Conservation (phyloP, 2,888 invertebrate genomes). For the Machimus atricapillus region DNA sequence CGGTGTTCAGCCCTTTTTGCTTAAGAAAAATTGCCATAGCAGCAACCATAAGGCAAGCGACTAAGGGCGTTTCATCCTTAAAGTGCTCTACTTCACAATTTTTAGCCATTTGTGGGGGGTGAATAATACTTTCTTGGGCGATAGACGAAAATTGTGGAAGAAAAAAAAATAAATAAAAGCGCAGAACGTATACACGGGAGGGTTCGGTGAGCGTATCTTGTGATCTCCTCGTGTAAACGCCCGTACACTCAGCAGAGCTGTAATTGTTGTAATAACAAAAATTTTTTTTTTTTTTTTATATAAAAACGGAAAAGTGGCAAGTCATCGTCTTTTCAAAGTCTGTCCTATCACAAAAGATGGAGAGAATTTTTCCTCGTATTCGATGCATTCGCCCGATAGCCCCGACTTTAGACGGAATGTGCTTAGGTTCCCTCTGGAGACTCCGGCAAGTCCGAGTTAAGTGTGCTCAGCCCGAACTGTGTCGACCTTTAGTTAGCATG, state of each 20-base stretch:
- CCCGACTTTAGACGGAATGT: not conserved
- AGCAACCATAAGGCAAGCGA: not conserved
- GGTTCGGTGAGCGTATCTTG: not conserved
- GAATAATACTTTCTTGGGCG: constrained; percentile 18
- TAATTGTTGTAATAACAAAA: not conserved
- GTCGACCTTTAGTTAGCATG: constrained; percentile 34
- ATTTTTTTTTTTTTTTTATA: not conserved
- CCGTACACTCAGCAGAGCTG: not conserved
- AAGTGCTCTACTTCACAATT: constrained; percentile 17
- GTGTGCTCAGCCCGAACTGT: not conserved
- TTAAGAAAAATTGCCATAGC: not conserved
- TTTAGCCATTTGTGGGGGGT: constrained; percentile 8
- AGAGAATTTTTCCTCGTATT: constrained; percentile 31
- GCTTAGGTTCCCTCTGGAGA: not conserved
- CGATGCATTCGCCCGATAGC: constrained; percentile 26
- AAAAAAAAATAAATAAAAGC: not conserved
- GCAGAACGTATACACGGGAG: not conserved
- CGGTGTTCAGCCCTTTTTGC: not conserved
- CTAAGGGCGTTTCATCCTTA: constrained; percentile 7
- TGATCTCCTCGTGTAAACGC: not conserved
- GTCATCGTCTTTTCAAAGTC: constrained; percentile 36
- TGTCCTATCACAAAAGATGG: constrained; percentile 19
- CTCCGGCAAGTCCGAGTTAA: not conserved
- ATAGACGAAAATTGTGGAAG: not conserved
- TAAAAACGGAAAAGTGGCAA: constrained; percentile 22